Evolutionary conservation across 35 echinoderm and acorn worm genomes (phyloP).

Genomic region (Amphiura filiformis): DNA sequence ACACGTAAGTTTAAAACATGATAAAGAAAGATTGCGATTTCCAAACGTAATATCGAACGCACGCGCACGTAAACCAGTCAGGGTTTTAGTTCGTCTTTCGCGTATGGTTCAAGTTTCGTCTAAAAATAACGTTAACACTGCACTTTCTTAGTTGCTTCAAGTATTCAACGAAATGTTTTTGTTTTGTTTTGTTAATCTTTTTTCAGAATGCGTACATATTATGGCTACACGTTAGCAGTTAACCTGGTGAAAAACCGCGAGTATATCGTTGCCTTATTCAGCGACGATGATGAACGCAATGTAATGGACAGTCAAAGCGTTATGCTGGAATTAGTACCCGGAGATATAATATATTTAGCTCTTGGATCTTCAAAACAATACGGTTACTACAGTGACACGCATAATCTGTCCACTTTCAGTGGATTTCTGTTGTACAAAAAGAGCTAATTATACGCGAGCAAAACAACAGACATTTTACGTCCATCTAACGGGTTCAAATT

Average conservation of each 20-base stretch:
- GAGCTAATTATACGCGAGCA: no score
- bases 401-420: not conserved
- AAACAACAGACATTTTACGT: no score
- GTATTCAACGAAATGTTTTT: no score
- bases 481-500: no score
- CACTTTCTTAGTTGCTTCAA: no score
- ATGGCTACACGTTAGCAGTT: conserved; percentile 23
- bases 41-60: no score
- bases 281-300: conserved; percentile 49
- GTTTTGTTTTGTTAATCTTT: not conserved
- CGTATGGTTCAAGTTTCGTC: no score
- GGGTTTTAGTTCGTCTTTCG: no score
- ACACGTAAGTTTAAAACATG: no score
- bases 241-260: conserved; percentile 75
- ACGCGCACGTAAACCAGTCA: no score
- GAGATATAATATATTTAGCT: not conserved
- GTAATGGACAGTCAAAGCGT: conserved; percentile 61
- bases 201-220: conserved; percentile 54
- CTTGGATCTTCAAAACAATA: not conserved
- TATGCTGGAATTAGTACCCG: not conserved
- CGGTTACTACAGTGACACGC: not conserved
- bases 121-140: no score
- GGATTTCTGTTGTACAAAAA: not conserved
- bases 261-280: conserved; percentile 23
- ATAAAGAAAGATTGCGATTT: no score